Conservation (phyloP, 2,113 vertebrate genomes). For the Thryonomys swinderianus region DNA sequence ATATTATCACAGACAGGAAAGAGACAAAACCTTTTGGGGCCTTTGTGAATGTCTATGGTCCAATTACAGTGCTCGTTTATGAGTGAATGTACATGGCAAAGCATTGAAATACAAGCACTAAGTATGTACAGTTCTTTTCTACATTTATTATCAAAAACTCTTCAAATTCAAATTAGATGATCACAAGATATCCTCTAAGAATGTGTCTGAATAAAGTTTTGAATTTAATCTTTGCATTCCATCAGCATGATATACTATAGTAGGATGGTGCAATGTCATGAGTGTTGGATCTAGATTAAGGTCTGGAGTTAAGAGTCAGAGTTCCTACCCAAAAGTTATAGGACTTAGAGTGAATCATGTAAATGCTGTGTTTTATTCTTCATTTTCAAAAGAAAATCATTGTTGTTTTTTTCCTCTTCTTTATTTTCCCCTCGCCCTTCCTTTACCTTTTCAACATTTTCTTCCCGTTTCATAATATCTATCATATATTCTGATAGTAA, state of each 20-base stretch:
- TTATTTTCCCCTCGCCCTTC: no score
- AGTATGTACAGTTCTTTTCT: neutral
- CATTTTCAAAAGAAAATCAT: neutral
- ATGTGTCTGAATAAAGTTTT: neutral
- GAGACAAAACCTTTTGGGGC: neutral
- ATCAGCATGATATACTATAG: neutral
- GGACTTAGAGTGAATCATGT: neutral
- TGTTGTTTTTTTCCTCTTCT: neutral
- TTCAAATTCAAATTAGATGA: neutral
- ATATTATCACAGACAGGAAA: neutral
- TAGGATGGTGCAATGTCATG: neutral
- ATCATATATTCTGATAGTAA: no score
- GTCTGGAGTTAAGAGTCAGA: neutral
- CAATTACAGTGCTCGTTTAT: neutral
- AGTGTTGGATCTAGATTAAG: neutral
- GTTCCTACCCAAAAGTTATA: accelerated
- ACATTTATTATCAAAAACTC: neutral
- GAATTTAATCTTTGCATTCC: neutral
- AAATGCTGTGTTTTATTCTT: neutral
- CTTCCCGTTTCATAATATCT: no score
- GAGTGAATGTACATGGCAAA: neutral
- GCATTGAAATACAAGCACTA: neutral
- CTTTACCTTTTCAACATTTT: no score
- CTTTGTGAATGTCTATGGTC: neutral
- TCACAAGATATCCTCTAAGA: neutral